Conservation (phyloP, 2,797 vertebrate genomes). For the Lerista edwardsae region DNA sequence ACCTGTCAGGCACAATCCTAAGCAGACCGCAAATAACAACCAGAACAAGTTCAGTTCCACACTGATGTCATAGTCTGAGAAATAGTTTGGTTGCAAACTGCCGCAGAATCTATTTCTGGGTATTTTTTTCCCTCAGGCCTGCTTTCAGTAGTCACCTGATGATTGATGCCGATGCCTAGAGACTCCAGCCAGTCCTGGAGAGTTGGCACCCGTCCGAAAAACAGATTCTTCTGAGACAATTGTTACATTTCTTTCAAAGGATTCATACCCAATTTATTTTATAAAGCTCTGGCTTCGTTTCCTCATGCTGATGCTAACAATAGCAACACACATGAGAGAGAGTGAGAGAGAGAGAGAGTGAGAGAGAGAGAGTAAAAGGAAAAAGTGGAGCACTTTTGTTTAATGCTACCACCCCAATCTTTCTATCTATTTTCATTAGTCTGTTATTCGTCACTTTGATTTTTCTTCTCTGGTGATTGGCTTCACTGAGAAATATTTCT, state of each 20-base stretch:
- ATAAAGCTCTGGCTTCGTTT: not conserved
- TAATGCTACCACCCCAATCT: not conserved
- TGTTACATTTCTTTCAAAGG: not conserved
- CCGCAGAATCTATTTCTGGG: no score
- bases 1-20: not conserved
- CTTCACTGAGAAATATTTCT: not conserved
- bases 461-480: not conserved
- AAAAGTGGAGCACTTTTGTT: not conserved
- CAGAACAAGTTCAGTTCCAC: not conserved
- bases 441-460: conserved; percentile 4
- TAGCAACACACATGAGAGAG: not conserved
- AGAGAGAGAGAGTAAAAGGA: no score
- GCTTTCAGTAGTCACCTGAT: no score
- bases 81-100: no score
- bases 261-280: not conserved
- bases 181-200: no score
- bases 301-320: not conserved
- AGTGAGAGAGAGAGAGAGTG: no score
- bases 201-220: not conserved
- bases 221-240: not conserved
- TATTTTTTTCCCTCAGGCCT: no score
- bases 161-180: no score
- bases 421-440: not conserved
- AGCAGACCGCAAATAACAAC: not conserved
- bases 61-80: not conserved